A percentile compares a stretch with the other conserved stretches of the same genome.
phyloP scores from a whole-genome alignment of 2,113 vertebrate species.

The Mixornis gularis region DNA sequence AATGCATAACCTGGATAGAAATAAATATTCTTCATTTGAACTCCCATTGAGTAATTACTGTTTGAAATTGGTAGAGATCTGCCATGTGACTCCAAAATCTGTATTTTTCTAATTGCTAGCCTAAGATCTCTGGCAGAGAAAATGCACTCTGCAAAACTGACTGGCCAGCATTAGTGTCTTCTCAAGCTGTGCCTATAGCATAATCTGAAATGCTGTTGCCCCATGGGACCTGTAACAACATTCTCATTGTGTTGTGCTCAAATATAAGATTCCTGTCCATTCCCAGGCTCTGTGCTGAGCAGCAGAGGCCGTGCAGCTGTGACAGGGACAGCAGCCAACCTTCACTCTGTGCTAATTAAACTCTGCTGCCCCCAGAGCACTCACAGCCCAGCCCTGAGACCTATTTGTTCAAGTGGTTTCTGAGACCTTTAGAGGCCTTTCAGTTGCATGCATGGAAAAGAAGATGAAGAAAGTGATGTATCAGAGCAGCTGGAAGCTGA shows the following conservation, averaged over 20 bases:
- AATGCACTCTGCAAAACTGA: background rate
- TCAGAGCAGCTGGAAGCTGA: background rate
- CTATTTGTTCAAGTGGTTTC: background rate
- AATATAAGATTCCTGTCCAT: background rate
- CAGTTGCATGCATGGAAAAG: background rate
- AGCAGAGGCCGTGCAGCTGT: background rate
- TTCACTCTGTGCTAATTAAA: background rate
- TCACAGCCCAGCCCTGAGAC: background rate
- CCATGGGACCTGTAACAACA: background rate
- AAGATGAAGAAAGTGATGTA: background rate
- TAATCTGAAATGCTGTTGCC: background rate
- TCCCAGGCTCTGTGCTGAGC: background rate
- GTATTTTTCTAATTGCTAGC: background rate
- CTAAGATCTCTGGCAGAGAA: background rate
- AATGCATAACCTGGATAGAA: background rate
- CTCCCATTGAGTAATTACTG: background rate
- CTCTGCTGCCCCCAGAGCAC: background rate
- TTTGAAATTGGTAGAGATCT: background rate
- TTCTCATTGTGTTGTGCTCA: background rate
- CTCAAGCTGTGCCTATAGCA: background rate
- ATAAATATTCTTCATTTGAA: background rate
- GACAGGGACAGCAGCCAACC: background rate
- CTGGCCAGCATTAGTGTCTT: background rate
- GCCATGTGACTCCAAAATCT: background rate
- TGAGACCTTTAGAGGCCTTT: background rate